Conservation (phyloP, 2,888 invertebrate genomes). For the Bellardia bayeri region DNA sequence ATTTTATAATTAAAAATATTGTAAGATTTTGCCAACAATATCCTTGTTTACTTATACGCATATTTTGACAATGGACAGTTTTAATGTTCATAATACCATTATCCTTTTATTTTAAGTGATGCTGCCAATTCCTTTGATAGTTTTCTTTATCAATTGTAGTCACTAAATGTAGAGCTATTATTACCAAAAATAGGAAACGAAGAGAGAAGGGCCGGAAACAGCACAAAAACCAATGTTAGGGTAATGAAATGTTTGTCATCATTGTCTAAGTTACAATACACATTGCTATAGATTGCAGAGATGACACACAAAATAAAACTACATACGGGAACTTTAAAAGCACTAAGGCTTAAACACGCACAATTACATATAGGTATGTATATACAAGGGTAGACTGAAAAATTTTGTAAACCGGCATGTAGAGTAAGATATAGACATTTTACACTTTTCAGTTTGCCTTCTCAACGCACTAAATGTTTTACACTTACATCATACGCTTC, state of each 20-base stretch:
- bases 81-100: not conserved
- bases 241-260: conserved; percentile 57
- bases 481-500: no score
- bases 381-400: no score
- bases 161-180: conserved; percentile 41
- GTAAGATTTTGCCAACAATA: not conserved
- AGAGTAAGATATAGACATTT: no score
- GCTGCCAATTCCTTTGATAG: not conserved
- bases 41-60: not conserved
- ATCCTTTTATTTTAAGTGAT: conserved; percentile 6
- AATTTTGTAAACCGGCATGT: no score
- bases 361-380: no score
- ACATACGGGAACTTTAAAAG: no score
- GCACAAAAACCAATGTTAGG: not conserved
- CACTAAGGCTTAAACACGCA: no score
- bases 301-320: no score
- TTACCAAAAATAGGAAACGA: not conserved
- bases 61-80: no score
- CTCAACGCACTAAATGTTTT: no score
- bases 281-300: not conserved
- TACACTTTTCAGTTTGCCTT: no score
- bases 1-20: not conserved
- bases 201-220: not conserved
- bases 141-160: conserved; percentile 39
- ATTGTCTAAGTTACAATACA: conserved; percentile 34